A percentile compares a stretch with the other conserved stretches of the same genome.
These are phyloP conservation scores for Harpagifer antarcticus DNA, from an alignment of 2,797 vertebrate species.

Conservation along the genomic window DNA sequence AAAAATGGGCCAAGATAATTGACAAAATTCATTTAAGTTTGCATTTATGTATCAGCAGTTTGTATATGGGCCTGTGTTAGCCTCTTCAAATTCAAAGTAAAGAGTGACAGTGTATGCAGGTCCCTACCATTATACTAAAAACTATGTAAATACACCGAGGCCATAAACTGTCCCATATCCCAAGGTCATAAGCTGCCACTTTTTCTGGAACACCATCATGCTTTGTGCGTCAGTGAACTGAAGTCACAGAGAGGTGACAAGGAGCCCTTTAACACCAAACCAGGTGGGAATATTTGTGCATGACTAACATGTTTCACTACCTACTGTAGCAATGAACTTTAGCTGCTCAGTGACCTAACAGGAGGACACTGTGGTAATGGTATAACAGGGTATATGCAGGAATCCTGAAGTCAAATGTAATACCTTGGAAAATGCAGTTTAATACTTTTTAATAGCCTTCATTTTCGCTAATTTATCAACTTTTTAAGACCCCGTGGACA, in stretches of 20 bases:
- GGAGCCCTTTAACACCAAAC: neutral
- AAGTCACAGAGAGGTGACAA: slow-evolving; percentile 1
- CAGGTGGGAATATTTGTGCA: neutral
- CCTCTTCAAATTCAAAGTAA: neutral
- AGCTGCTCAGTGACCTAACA: slow-evolving; percentile 8
- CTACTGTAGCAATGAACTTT: neutral
- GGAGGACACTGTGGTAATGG: neutral
- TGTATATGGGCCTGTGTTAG: too few relatives aligned
- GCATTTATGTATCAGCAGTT: too few relatives aligned
- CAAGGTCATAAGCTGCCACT: neutral
- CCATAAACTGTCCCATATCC: neutral
- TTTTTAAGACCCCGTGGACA: too few relatives aligned
- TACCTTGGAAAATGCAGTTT: too few relatives aligned
- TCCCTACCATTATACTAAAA: neutral
- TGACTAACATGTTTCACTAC: slow-evolving; percentile 25
- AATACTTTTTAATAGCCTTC: too few relatives aligned
- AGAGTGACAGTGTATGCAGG: neutral
- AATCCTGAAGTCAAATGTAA: too few relatives aligned
- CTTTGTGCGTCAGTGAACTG: slow-evolving; percentile 6
- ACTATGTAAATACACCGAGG: too few relatives aligned
- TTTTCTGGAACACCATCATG: neutral
- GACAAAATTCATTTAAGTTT: neutral
- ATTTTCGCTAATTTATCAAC: too few relatives aligned
- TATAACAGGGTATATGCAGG: neutral
- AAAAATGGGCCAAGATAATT: neutral